These are phyloP conservation scores for Bagarius yarrelli DNA, from an alignment of 2,113 vertebrate species.

Conservation along the genomic window DNA sequence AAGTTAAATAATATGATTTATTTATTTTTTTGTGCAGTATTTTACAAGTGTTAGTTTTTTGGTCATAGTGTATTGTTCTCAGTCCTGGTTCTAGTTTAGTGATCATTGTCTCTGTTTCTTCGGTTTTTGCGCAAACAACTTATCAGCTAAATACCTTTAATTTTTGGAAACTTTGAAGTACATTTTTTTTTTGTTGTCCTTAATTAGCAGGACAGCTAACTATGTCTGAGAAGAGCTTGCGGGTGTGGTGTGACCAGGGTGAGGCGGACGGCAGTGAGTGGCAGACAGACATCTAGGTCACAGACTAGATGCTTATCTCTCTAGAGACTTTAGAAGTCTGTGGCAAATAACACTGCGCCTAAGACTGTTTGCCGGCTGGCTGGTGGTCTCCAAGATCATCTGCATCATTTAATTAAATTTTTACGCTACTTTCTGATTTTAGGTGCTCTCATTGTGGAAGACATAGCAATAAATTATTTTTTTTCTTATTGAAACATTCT, in stretches of 20 bases:
- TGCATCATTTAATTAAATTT: background rate
- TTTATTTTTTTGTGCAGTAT: background rate
- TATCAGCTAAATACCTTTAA: background rate
- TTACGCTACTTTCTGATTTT: background rate
- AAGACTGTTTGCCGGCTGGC: constrained; percentile 26
- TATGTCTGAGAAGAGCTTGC: constrained; percentile 17
- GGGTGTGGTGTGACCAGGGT: constrained; percentile 18
- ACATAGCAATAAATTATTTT: background rate
- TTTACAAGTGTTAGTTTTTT: too few species aligned
- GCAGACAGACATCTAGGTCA: constrained; percentile 65
- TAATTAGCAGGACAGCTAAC: background rate
- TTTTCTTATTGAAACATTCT: background rate
- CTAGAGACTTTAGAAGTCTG: constrained; percentile 32
- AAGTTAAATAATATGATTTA: background rate
- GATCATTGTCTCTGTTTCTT: background rate
- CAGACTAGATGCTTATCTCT: constrained; percentile 56
- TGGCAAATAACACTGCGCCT: constrained; percentile 27
- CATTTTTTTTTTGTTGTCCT: background rate
- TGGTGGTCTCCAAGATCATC: constrained; percentile 11
- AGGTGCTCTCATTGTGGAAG: background rate
- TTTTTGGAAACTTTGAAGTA: background rate
- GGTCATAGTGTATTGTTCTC: background rate
- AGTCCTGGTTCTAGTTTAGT: too few species aligned
- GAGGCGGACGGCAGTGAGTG: constrained; percentile 38
- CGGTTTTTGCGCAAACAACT: background rate